Conservation (phyloP, 2,113 vertebrate genomes). For the Urocynchramus pylzowi region DNA sequence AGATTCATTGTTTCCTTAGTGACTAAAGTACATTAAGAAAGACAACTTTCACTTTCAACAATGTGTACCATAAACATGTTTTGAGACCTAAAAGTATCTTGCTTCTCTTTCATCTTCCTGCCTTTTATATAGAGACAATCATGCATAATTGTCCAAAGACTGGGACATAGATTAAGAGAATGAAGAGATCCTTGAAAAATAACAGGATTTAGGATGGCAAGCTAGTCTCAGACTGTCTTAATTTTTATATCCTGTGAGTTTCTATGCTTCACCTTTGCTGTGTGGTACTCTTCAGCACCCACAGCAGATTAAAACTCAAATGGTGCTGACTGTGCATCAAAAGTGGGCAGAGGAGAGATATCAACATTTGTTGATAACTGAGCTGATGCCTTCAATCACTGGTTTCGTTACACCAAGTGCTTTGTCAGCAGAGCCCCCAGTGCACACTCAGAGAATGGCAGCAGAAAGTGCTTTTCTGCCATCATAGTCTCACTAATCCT, state of each 20-base stretch:
- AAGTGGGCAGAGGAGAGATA: neutral
- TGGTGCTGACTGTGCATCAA: neutral
- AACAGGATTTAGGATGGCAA: neutral
- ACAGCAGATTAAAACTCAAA: neutral
- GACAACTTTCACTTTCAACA: neutral
- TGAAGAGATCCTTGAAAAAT: neutral
- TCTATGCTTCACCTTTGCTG: neutral
- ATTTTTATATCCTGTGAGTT: neutral
- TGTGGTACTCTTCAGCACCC: neutral
- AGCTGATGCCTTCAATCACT: neutral
- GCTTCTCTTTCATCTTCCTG: neutral
- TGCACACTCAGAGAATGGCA: neutral
- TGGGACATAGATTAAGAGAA: neutral
- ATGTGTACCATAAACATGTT: fast-evolving
- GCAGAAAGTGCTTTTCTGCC: neutral
- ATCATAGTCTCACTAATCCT: neutral
- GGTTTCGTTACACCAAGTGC: neutral
- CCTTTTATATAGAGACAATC: neutral
- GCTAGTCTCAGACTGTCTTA: neutral
- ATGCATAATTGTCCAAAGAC: neutral
- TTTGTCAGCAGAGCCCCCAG: neutral
- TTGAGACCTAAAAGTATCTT: neutral
- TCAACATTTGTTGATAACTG: too few relatives aligned
- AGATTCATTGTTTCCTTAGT: neutral
- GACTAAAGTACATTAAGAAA: neutral